These are phyloP conservation scores for Temnothorax unifasciatus DNA, from an alignment of 2,888 invertebrate genomes.

Conservation along the genomic window DNA sequence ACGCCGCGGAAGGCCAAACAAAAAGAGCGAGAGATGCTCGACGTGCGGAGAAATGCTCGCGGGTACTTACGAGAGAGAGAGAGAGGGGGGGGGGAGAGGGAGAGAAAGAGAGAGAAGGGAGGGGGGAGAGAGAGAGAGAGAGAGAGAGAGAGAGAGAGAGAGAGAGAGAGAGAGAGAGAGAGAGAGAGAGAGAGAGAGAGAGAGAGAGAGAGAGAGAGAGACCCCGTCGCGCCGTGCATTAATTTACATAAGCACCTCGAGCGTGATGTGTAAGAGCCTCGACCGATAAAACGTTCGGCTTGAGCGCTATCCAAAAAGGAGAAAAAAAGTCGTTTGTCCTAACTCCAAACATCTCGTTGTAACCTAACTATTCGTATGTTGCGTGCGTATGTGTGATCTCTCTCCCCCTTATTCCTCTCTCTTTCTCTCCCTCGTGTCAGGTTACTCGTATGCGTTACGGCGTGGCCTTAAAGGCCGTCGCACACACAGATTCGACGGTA, in stretches of 20 bases:
- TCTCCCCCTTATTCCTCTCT: background rate
- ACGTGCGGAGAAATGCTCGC: slow-evolving; percentile 6
- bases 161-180: too few species aligned
- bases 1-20: slow-evolving; percentile 10
- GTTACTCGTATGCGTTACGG: background rate
- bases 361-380: background rate
- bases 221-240: background rate
- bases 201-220: background rate
- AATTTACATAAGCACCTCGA: background rate
- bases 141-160: too few species aligned
- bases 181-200: too few species aligned
- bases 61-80: background rate
- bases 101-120: too few species aligned
- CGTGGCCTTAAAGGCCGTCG: slow-evolving; percentile 10
- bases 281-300: background rate
- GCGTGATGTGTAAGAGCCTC: background rate
- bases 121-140: too few species aligned
- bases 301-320: background rate
- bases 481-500: slow-evolving; percentile 1
- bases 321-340: background rate
- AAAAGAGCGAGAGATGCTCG: slow-evolving; percentile 19
- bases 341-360: background rate
- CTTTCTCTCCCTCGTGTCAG: background rate
- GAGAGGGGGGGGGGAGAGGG: too few species aligned
- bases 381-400: background rate